These are phyloP conservation scores for Notamacropus eugenii DNA, from an alignment of 2,797 vertebrate species.

Conservation along the genomic window DNA sequence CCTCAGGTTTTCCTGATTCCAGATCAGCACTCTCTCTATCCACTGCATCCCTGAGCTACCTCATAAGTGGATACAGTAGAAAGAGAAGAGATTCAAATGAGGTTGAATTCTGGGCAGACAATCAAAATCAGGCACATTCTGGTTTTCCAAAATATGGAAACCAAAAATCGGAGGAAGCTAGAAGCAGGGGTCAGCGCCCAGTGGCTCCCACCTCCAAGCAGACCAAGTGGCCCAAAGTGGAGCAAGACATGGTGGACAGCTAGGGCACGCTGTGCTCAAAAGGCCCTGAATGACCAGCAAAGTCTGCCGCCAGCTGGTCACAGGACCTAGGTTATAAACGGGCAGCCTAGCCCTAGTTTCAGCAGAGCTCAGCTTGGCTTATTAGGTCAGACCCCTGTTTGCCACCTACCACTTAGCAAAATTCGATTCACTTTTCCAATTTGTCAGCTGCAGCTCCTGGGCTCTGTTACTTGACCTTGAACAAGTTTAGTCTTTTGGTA, in stretches of 20 bases:
- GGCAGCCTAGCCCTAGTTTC: not conserved
- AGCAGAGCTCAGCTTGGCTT: not conserved
- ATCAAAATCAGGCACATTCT: not conserved
- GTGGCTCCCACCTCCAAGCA: not conserved
- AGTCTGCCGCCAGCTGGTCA: not conserved
- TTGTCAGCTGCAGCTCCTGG: not conserved
- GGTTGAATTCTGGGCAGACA: not conserved
- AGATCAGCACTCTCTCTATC: not conserved
- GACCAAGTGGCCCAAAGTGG: not conserved
- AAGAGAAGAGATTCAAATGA: not conserved
- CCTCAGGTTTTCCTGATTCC: not conserved
- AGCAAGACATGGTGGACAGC: not conserved
- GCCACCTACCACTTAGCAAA: not conserved
- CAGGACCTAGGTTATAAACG: not conserved
- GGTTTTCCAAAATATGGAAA: not conserved
- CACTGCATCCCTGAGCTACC: not conserved
- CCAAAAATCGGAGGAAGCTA: not conserved
- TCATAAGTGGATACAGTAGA: not conserved
- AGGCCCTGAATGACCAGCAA: not conserved
- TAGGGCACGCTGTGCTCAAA: not conserved
- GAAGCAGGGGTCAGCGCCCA: not conserved
- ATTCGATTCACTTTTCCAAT: not conserved
- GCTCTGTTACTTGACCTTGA: not conserved
- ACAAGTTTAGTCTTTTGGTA: not conserved
- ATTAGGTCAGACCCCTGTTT: slow-evolving; percentile 21